Evolutionary conservation across 2,888 invertebrate species (phyloP).

Genomic region (Drosophila borborema): DNA sequence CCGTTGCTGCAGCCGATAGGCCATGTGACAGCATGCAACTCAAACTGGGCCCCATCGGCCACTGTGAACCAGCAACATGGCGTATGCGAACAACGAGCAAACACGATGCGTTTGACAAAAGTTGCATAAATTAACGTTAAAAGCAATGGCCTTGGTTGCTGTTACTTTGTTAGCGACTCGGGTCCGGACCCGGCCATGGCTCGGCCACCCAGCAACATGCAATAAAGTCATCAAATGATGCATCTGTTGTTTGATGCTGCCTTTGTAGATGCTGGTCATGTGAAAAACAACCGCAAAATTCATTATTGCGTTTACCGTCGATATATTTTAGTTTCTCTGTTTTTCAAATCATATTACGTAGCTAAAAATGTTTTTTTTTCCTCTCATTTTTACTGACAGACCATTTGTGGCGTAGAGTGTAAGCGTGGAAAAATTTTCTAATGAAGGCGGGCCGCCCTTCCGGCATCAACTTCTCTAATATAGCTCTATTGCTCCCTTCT

Average conservation of each 20-base stretch:
- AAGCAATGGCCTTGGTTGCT: conserved; percentile 64
- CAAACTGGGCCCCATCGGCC: conserved; percentile 31
- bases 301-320: conserved; percentile 47
- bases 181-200: conserved; percentile 3
- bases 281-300: conserved; percentile 39
- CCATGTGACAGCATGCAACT: conserved; percentile 10
- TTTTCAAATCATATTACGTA: conserved; percentile 38
- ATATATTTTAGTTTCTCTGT: conserved; percentile 35
- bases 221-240: conserved; percentile 77
- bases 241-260: conserved; percentile 32
- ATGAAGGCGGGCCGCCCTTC: background rate
- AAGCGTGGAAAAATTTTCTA: background rate
- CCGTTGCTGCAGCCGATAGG: conserved; percentile 10
- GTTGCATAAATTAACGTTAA: conserved; percentile 81
- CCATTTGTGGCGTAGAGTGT: background rate
- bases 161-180: conserved; percentile 64
- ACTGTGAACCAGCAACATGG: conserved; percentile 42
- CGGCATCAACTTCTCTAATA: background rate
- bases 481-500: background rate
- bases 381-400: conserved; percentile 16
- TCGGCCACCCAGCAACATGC: conserved; percentile 64
- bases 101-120: conserved; percentile 73
- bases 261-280: conserved; percentile 36
- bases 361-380: conserved; percentile 42
- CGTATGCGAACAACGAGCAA: conserved; percentile 39